Evolutionary conservation across 2,797 vertebrate genomes (phyloP).

Genomic region (Orestias chungarensis): DNA sequence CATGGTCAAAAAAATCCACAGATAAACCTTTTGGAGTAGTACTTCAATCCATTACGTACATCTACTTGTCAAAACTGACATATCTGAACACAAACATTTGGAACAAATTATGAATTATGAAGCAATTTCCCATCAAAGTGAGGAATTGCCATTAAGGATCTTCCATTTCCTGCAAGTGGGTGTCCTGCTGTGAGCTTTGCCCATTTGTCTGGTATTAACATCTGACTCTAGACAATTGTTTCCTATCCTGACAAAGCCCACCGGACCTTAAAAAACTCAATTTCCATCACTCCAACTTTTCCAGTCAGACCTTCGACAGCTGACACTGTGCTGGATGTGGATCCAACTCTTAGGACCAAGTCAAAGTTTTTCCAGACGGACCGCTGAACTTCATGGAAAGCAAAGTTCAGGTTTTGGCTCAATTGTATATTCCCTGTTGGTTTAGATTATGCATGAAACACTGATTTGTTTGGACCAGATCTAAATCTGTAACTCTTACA

Average conservation of each 20-base stretch:
- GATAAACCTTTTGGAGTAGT: neutral
- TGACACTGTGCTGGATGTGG: slow-evolving; percentile 22
- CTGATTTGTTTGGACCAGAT: slow-evolving; percentile 22
- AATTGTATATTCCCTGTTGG: neutral
- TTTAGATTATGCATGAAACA: neutral
- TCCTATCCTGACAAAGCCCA: slow-evolving; percentile 36
- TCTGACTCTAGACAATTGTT: slow-evolving; percentile 38
- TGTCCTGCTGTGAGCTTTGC: slow-evolving; percentile 11
- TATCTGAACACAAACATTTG: neutral
- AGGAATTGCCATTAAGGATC: slow-evolving; percentile 22
- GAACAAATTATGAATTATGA: neutral
- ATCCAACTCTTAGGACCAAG: slow-evolving; percentile 24
- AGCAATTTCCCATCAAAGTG: slow-evolving; percentile 8
- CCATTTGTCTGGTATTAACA: slow-evolving; percentile 52
- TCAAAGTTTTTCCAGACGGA: slow-evolving; percentile 59
- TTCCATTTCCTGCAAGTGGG: neutral
- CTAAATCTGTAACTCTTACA: slow-evolving; percentile 2
- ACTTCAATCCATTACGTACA: slow-evolving; percentile 17
- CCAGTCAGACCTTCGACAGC: slow-evolving; percentile 28
- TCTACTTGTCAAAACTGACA: neutral
- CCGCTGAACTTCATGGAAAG: neutral
- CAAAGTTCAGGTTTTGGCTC: slow-evolving; percentile 4
- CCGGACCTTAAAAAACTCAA: slow-evolving; percentile 30
- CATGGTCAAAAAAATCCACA: neutral
- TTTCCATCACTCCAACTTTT: slow-evolving; percentile 37